Percentiles rank a stretch among this genome's conserved stretches.
These are phyloP conservation scores for Rhaphigaster nebulosa DNA, from an alignment of 2,888 invertebrate species.

Conservation along the genomic window DNA sequence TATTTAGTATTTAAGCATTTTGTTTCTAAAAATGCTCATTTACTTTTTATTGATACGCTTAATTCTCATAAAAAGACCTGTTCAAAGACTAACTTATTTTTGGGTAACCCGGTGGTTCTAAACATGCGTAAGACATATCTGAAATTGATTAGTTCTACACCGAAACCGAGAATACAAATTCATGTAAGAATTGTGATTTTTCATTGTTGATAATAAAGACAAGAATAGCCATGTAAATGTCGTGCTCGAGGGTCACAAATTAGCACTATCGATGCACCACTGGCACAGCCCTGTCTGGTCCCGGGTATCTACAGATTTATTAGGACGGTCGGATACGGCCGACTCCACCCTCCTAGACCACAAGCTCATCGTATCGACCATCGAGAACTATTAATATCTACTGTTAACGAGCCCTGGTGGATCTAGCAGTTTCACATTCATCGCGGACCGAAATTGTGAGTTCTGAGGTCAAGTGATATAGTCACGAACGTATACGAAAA, in stretches of 20 bases:
- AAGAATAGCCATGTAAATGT: constrained; percentile 19
- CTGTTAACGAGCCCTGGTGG: neutral
- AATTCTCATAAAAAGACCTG: too few relatives aligned
- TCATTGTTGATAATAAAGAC: constrained; percentile 22
- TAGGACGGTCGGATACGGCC: neutral
- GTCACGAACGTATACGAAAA: neutral
- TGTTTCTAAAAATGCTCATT: too few relatives aligned
- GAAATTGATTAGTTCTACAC: neutral
- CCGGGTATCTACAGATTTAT: constrained; percentile 17
- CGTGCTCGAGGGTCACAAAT: constrained; percentile 6
- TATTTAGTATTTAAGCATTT: too few relatives aligned
- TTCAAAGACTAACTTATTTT: neutral
- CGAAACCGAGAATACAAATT: neutral
- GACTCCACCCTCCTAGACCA: neutral
- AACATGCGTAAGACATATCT: neutral
- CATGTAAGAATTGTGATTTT: neutral
- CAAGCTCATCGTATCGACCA: neutral
- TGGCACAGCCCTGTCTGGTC: neutral
- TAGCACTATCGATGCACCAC: neutral
- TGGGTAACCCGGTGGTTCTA: neutral
- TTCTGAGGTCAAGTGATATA: neutral
- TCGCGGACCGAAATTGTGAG: neutral
- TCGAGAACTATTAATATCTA: constrained; percentile 12
- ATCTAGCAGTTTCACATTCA: neutral
- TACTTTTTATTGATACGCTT: too few relatives aligned